Evolutionary conservation across 2,113 vertebrate species (phyloP).

Genomic region (Brachypteracias leptosomus): DNA sequence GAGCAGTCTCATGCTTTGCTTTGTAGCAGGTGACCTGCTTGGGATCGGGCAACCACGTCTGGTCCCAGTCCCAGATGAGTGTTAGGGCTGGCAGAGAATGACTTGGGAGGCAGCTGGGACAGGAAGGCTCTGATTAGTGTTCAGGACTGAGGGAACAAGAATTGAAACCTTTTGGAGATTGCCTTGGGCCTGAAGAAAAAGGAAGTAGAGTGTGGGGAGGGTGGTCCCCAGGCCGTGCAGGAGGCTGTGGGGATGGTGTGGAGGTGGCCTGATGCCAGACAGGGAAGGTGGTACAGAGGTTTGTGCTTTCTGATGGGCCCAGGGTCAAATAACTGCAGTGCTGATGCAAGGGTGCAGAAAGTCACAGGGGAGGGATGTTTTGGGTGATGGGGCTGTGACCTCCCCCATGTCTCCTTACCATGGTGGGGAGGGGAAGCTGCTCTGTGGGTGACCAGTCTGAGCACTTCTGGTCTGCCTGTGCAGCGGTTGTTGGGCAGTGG

Average conservation of each 20-base stretch:
- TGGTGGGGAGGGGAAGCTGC: background rate
- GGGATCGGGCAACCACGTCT: background rate
- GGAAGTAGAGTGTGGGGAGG: background rate
- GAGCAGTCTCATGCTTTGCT: background rate
- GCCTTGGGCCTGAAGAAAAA: background rate
- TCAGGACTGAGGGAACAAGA: background rate
- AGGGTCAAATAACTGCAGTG: background rate
- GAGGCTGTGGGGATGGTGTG: background rate
- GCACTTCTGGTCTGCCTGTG: background rate
- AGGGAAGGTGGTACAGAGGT: background rate
- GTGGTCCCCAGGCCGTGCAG: background rate
- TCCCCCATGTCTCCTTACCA: background rate
- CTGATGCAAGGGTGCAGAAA: background rate
- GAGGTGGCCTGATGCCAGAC: background rate
- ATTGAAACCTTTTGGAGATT: background rate
- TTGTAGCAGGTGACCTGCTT: background rate
- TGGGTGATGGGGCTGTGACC: background rate
- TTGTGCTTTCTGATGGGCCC: background rate
- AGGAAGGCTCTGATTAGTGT: background rate
- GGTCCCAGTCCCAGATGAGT: background rate
- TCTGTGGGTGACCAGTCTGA: background rate
- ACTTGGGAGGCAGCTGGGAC: background rate
- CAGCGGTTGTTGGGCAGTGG: background rate
- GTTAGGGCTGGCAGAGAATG: background rate
- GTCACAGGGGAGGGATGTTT: background rate